Base-by-base conservation (phyloP, 2,113 vertebrate species). In the Calyptommatus sinebrachiatus region DNA sequence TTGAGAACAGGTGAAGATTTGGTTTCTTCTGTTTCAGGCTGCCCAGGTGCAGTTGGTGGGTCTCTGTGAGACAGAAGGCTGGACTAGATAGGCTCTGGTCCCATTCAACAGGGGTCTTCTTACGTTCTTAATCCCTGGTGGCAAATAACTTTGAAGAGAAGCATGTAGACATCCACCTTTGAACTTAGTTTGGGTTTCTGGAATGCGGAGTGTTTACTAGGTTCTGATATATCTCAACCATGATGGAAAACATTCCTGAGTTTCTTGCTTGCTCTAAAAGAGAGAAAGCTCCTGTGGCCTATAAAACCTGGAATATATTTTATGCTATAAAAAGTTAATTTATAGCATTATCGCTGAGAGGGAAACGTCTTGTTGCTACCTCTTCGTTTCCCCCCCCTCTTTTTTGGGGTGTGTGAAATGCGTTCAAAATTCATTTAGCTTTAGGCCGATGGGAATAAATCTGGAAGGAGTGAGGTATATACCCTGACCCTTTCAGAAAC, bases 351-450 rank as follows among this genome's bases (percentile, higher is more conserved):
- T 67, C 65, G 21, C 7, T 31, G 57, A 83, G 41, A 9, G 45
- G 26, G 26, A 31, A 50, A 28, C 72, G 57, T 28, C 50, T 66
- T 0, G 2, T 28, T 73, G 6, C 12, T 81, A 82, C 77, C 79
- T 24, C 0, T 76, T 75, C 16, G 77, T 28, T 48, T 18, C 24
- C 18, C 80, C 46, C 31, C 75, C 26, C 35, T 5, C 35, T 41
- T 41, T 41, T 41, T 2, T 2, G 35, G 35, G 35, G 35, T 81
- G 60, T 63, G 73, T 85, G 70, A 16, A 41, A n/a, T 81, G 77
- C 73, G 78, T 50, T 7, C 24, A 66, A 70, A 66, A 72, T 80
- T 77, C 48, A 18, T 45, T 82, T 61, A 6, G 8, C 71, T 73
- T 73, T 81, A 35, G 5, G 53, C 71, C 31, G 79, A 57, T 26